These are phyloP conservation scores for Nipponacmea schrenckii DNA, from an alignment of 2,888 invertebrate genomes.

Conservation along the genomic window DNA sequence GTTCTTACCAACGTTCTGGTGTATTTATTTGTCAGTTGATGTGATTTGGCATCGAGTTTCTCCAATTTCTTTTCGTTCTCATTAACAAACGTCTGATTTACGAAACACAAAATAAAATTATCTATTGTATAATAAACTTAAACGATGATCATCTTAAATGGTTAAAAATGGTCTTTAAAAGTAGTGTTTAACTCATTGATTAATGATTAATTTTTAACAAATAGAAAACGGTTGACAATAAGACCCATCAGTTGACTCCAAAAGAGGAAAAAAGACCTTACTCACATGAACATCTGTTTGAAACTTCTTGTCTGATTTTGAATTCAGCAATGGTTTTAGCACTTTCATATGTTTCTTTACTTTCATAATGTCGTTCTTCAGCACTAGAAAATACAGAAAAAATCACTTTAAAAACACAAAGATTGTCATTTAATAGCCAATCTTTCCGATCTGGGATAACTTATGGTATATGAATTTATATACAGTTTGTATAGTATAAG, in stretches of 20 bases:
- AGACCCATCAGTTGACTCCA: too few species aligned
- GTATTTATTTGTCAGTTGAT: conserved; percentile 39
- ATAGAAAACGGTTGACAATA: too few species aligned
- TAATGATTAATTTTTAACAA: too few species aligned
- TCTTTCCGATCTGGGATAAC: too few species aligned
- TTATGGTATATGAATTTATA: too few species aligned
- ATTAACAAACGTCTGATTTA: conserved; percentile 27
- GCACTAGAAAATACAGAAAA: conserved; percentile 33
- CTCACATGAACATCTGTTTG: conserved; percentile 47
- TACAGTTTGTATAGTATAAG: too few species aligned
- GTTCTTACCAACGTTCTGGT: conserved; percentile 41
- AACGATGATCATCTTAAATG: too few species aligned
- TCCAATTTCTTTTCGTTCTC: conserved; percentile 48
- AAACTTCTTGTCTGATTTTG: conserved; percentile 41
- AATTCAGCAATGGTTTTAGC: conserved; percentile 30
- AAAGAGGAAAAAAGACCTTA: too few species aligned
- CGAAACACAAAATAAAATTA: background rate
- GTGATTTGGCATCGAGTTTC: conserved; percentile 37
- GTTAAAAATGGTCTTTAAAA: too few species aligned
- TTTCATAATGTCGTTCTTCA: conserved; percentile 47
- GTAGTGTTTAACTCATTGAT: too few species aligned
- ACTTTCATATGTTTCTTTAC: conserved; percentile 45
- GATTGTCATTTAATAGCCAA: too few species aligned
- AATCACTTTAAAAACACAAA: background rate
- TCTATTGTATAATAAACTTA: too few species aligned